Conservation (phyloP, 2,797 vertebrate genomes). For the Ceryle rudis region DNA sequence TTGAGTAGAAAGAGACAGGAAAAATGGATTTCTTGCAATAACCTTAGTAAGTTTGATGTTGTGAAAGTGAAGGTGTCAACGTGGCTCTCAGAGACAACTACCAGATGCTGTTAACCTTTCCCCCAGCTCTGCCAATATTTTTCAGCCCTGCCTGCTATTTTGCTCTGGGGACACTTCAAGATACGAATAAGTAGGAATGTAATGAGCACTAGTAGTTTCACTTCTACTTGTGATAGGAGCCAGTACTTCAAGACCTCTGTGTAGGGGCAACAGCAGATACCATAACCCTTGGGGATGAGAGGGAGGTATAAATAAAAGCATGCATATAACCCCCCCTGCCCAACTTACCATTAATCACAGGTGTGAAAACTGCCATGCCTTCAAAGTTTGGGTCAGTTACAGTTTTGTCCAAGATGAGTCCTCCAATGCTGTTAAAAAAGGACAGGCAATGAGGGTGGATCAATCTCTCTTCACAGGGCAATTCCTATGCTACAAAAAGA, state of each 20-base stretch:
- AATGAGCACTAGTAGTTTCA: not conserved
- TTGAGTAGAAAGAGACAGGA: not conserved
- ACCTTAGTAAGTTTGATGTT: not conserved
- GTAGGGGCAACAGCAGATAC: not conserved
- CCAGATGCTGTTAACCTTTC: not conserved
- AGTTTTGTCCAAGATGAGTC: conserved; percentile 94
- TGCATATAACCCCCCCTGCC: not conserved
- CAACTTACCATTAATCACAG: conserved; percentile 92
- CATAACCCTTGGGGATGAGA: not conserved
- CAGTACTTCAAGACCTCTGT: not conserved
- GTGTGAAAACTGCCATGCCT: conserved; percentile 95
- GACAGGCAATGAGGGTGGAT: not conserved
- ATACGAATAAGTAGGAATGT: not conserved
- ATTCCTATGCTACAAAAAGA: not conserved
- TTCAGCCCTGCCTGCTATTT: not conserved
- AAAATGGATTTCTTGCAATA: conserved; percentile 26
- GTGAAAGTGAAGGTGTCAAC: not conserved
- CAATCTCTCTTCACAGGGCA: not conserved
- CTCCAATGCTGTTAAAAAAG: conserved; percentile 86
- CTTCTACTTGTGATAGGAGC: not conserved
- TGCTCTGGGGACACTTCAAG: not conserved
- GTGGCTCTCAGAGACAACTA: not conserved
- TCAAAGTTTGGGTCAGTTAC: conserved; percentile 88
- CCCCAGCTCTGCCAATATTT: not conserved
- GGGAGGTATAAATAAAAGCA: not conserved